Conservation (phyloP, 2,797 vertebrate species). For the Brachymystax lenok region DNA sequence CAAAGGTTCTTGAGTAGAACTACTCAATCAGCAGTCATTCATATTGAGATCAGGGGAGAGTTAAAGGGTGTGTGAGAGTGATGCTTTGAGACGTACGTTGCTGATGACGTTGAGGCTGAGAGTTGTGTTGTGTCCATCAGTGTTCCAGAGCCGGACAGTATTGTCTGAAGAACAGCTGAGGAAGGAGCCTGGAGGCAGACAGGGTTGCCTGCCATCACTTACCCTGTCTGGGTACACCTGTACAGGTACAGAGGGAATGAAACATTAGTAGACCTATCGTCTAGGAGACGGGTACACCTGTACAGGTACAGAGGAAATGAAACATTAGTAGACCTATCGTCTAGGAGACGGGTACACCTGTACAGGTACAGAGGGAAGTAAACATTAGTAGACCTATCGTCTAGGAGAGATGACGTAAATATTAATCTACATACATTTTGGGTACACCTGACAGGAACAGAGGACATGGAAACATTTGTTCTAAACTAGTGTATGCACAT, state of each 20-base stretch:
- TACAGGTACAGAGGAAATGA: too few species aligned
- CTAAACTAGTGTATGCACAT: neutral
- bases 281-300: too few species aligned
- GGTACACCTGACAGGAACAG: too few species aligned
- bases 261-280: neutral
- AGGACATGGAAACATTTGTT: too few species aligned
- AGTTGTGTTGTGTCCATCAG: slow-evolving; percentile 76
- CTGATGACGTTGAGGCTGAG: slow-evolving; percentile 90
- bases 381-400: too few species aligned
- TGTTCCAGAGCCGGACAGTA: slow-evolving; percentile 93
- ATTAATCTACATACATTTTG: too few species aligned
- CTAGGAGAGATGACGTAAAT: too few species aligned
- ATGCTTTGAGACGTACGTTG: slow-evolving; percentile 78
- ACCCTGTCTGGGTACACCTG: slow-evolving; percentile 86
- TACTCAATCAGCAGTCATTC: neutral
- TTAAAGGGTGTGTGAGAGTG: neutral
- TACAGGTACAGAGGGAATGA: slow-evolving; percentile 15
- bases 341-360: too few species aligned
- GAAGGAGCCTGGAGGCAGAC: slow-evolving; percentile 86
- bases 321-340: too few species aligned
- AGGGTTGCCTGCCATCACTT: slow-evolving; percentile 78
- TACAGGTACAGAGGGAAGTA: too few species aligned
- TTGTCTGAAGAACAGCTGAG: slow-evolving; percentile 97
- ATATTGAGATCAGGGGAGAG: too few species aligned
- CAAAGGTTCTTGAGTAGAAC: neutral